Percentiles rank a stretch among this genome's conserved stretches.
These are phyloP conservation scores for Dendrolimus houi DNA, from an alignment of 2,888 invertebrate genomes.

Conservation along the genomic window DNA sequence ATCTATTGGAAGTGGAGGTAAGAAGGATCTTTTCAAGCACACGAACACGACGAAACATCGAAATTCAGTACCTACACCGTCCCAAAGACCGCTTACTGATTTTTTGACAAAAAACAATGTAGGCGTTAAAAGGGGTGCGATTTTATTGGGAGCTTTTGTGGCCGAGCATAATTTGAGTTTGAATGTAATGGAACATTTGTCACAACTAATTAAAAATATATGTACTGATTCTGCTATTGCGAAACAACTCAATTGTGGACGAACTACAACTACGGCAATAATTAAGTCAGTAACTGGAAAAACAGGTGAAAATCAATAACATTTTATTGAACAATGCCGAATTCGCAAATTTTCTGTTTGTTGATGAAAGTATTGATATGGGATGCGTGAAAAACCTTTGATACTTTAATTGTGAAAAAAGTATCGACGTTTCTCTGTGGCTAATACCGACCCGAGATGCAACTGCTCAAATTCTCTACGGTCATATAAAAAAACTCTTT, in stretches of 20 bases:
- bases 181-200: constrained; percentile 9
- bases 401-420: constrained; percentile 7
- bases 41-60: no score
- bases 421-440: constrained; percentile 11
- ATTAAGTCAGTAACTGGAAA: constrained; percentile 10
- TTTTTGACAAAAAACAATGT: no score
- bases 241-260: constrained; percentile 4
- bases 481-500: constrained; percentile 13
- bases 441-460: constrained; percentile 16
- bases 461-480: constrained; percentile 10
- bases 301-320: constrained; percentile 8
- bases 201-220: constrained; percentile 6
- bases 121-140: no score
- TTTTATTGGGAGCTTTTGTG: no score
- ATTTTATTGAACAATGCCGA: constrained; percentile 6
- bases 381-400: constrained; percentile 12
- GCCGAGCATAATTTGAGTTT: constrained; percentile 10
- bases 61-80: no score
- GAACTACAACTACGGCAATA: constrained; percentile 12
- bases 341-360: constrained; percentile 11
- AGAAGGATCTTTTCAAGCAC: no score
- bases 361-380: constrained; percentile 14
- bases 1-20: no score
- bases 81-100: no score
- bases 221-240: constrained; percentile 6